Evolutionary conservation across 2,797 vertebrate genomes (phyloP), one percentile per base, ranked within the genome.

Genomic region (Peromyscus melanophrys): DNA sequence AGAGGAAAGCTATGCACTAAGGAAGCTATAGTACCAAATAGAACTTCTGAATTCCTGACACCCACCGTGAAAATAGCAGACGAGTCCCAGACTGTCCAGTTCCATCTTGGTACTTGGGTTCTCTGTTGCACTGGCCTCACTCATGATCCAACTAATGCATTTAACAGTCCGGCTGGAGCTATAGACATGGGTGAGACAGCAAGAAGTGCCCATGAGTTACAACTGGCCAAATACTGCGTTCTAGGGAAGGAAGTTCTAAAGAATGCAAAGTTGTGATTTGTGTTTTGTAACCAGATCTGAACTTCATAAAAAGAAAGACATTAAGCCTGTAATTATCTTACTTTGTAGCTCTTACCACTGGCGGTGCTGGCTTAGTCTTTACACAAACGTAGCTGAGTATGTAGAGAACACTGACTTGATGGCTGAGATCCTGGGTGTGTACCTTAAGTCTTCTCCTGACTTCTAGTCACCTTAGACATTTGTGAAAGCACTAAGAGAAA

Each of bases 401-500:
- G 89, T 80, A 61, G n/a, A 93, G 75, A 89, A 57, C 31, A 63
- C 34, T 25, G 6, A 81, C 80, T 91, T n/a, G 7, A 84, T 65
- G 16, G 49, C 75, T 92, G 87, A 55, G 40, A 40, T 61, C 78
- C 61, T 89, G 34, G 46, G 8, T 92, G 9, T 40, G 63, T 14
- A 40, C 61, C 17, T 83, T 78, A 12, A 43, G 57, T 78, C 89
- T 80, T 21, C 7, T 80, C 71, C 93, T 76, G 46, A 71, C 37
- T 92, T 89, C 87, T 31, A 83, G 52, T 46, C 63, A 83, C 91
- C 55, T 84, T 65, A 89, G 43, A 86, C 90, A 40, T 80, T 80
- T 92, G 46, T 86, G 57, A 92, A 96, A 89, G 73, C 55, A 49
- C 78, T 94, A 78, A 69, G 8, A 92, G 37, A 29, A 59, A 67